These are phyloP conservation scores for Ctenomys sociabilis DNA, from an alignment of 2,113 vertebrate species.

Conservation along the genomic window DNA sequence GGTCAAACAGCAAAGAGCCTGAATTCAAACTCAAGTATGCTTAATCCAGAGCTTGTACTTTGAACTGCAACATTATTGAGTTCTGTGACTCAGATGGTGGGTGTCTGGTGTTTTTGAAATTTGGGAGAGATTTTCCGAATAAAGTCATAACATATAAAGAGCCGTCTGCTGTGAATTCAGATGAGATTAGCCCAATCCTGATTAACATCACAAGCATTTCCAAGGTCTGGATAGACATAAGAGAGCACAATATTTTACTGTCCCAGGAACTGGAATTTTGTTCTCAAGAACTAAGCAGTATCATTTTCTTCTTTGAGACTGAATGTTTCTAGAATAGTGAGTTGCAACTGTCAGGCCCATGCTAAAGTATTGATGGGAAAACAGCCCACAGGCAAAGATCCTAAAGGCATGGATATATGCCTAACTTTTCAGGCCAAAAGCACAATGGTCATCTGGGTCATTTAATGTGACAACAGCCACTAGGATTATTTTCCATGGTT, in stretches of 20 bases:
- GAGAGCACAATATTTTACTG: not conserved
- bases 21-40: slow-evolving; percentile 44
- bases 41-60: slow-evolving; percentile 50
- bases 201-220: slow-evolving; percentile 68
- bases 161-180: slow-evolving; percentile 75
- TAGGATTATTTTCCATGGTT: slow-evolving; percentile 50
- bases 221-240: slow-evolving; percentile 61
- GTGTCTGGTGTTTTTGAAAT: slow-evolving; percentile 69
- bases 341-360: not conserved
- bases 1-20: not conserved
- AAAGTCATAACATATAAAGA: slow-evolving; percentile 70
- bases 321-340: slow-evolving; percentile 22
- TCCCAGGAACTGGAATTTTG: slow-evolving; percentile 45
- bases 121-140: slow-evolving; percentile 58
- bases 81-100: slow-evolving; percentile 70
- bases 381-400: not conserved
- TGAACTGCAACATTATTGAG: slow-evolving; percentile 14
- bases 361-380: slow-evolving; percentile 3
- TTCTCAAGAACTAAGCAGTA: slow-evolving; percentile 43
- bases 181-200: slow-evolving; percentile 59
- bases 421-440: slow-evolving; percentile 8
- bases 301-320: not conserved
- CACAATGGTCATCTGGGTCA: slow-evolving; percentile 33
- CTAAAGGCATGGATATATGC: not conserved
- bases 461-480: not conserved